Evolutionary conservation across 2,113 vertebrate genomes (phyloP), one percentile per base, ranked within the genome.

Genomic region (Puntigrus tetrazona): DNA sequence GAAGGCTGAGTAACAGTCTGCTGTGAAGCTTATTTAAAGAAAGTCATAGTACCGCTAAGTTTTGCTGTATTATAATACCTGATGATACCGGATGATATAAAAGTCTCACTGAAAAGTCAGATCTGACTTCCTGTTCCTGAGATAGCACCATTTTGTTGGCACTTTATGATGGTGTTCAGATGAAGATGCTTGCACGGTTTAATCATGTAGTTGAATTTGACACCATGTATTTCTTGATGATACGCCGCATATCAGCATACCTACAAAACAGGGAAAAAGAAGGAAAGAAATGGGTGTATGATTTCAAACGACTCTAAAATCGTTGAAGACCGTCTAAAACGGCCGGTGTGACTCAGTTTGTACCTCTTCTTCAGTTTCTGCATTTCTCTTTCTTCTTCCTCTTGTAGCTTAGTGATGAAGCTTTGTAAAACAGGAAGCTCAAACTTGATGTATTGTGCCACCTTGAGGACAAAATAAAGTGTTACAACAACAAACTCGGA

Each of bases 401-500:
- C 97, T 72, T 97, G 95, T 85, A 99, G 94, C 89, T 99, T 99
- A 82, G 95, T 95, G 89, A 99, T 97, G 89, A 99, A 99, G 92
- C 97, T 99, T 91, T 95, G 94, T 87, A 99, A 95, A 41, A 99
- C 97, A 0, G 98, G 98, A 97, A 99, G 97, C 93, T 99, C 98
- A 4, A 99, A 98, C 89, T 99, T 99, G 84, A 99, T 99, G 86
- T 99, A 99, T 91, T 99, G 98, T 22, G 98, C 98, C 74, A 99
- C 98, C 98, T 99, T 86, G 75, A 87, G 1, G 90, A 85, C 20
- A 7, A 9, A 29, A 45, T 57, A 8, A 14, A 76, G 59, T 73
- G 59, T 52, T 25, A 38, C 41, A 78, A n/a, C n/a, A n/a, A n/a
- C n/a, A n/a, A n/a, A n/a, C n/a, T n/a, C n/a, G n/a, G n/a, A n/a